Evolutionary conservation across 2,797 vertebrate species (phyloP).

Genomic region (Platalea minor): DNA sequence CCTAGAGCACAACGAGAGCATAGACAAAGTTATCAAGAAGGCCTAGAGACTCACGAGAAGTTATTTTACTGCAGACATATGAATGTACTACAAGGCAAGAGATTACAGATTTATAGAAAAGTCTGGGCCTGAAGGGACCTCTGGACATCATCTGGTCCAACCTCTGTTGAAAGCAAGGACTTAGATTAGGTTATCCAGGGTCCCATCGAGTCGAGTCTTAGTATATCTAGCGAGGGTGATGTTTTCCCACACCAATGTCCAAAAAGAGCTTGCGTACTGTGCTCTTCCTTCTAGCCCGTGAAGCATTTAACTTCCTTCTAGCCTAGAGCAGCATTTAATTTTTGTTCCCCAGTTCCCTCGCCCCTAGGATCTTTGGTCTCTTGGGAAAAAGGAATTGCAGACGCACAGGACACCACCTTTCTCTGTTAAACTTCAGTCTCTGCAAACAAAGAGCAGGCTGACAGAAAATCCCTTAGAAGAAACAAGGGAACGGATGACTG

Average conservation of each 20-base stretch:
- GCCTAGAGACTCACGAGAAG: not conserved
- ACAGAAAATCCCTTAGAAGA: not conserved
- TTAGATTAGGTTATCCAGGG: not conserved
- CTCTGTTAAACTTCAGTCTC: not conserved
- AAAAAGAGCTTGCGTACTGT: not conserved
- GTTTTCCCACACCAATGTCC: not conserved
- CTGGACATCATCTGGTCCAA: not conserved
- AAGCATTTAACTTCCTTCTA: not conserved
- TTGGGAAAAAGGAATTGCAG: not conserved
- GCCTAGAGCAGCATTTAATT: not conserved
- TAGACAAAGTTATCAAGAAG: not conserved
- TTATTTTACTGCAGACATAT: not conserved
- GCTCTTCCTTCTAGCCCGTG: not conserved
- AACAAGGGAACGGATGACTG: not conserved
- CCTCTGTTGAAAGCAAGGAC: not conserved
- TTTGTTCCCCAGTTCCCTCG: not conserved
- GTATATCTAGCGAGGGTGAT: not conserved
- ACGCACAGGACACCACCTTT: not conserved
- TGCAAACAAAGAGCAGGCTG: not conserved
- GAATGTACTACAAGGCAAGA: not conserved
- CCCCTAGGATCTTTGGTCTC: not conserved
- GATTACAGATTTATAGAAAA: not conserved
- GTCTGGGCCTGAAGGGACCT: not conserved
- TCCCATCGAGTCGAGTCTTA: not conserved
- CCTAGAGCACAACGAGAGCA: constrained; percentile 70